These are phyloP conservation scores for Megalops atlanticus DNA, from an alignment of 2,113 vertebrate genomes.

Conservation along the genomic window DNA sequence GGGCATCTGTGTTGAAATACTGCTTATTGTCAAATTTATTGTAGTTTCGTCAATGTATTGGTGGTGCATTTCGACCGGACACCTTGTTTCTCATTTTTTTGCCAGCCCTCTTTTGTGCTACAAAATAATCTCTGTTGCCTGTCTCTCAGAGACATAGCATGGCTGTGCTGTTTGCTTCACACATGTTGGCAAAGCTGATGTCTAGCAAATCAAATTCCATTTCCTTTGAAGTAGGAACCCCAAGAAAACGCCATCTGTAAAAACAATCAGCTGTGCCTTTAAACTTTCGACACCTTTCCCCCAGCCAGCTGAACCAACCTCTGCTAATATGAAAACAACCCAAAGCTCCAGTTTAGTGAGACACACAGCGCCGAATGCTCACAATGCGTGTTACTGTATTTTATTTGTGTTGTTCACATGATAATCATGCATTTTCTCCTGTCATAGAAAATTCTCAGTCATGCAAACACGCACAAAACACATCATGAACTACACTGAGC, in stretches of 20 bases:
- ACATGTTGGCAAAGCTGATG: conserved; percentile 61
- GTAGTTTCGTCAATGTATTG: background rate
- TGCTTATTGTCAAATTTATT: background rate
- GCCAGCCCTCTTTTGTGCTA: background rate
- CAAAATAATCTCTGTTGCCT: background rate
- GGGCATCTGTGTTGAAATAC: too few relatives aligned
- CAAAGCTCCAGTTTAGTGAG: background rate
- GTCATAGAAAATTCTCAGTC: too few relatives aligned
- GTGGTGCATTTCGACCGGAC: too few relatives aligned
- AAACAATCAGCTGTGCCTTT: conserved; percentile 75
- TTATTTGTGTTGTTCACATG: background rate
- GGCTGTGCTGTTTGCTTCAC: conserved; percentile 46
- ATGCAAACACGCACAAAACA: background rate
- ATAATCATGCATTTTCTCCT: background rate
- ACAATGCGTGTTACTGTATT: background rate
- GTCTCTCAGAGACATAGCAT: background rate
- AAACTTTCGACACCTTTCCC: conserved; percentile 71
- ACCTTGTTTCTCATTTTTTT: background rate
- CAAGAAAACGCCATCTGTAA: conserved; percentile 73
- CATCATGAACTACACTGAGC: background rate
- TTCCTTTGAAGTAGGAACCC: conserved; percentile 74
- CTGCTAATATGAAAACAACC: conserved; percentile 36
- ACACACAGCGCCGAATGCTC: background rate
- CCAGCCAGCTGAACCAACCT: conserved; percentile 73
- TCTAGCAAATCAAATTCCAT: conserved; percentile 55